phyloP scores from a whole-genome alignment of 2,888 invertebrate genomes.

The Archips xylosteana region DNA sequence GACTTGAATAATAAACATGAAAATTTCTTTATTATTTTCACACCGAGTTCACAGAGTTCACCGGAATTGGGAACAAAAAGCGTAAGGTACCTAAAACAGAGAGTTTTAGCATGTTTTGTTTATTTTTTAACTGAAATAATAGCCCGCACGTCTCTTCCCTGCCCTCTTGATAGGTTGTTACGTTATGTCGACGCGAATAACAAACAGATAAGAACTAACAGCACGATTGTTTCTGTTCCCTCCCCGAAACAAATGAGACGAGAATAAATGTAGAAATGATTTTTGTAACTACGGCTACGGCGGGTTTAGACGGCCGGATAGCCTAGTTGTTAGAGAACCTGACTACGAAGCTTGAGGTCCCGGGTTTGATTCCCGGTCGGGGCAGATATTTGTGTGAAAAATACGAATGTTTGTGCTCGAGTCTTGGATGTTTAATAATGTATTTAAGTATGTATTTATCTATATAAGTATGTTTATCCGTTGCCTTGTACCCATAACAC shows the following conservation, averaged over 20 bases:
- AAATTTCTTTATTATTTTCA: background rate
- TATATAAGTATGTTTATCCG: too few species aligned
- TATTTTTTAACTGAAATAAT: background rate
- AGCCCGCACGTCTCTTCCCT: conserved; percentile 3
- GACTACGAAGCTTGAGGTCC: too few species aligned
- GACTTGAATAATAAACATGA: background rate
- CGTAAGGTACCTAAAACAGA: background rate
- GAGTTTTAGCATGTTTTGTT: background rate
- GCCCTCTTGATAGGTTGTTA: conserved; percentile 26
- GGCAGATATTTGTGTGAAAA: too few species aligned
- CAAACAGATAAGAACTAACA: conserved; percentile 13
- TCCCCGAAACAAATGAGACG: background rate
- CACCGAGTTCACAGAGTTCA: background rate
- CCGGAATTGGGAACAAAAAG: background rate
- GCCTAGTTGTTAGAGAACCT: too few species aligned
- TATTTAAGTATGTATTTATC: too few species aligned
- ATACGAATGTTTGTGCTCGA: too few species aligned
- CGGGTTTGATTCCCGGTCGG: too few species aligned
- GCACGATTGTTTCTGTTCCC: background rate
- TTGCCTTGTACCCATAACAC: too few species aligned
- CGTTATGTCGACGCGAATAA: conserved; percentile 17
- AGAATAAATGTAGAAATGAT: background rate
- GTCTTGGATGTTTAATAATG: too few species aligned
- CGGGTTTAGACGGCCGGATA: too few species aligned
- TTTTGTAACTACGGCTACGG: too few species aligned